phyloP scores from a whole-genome alignment of 1,140 invertebrate genomes.

The Hycleus phaleratus region DNA sequence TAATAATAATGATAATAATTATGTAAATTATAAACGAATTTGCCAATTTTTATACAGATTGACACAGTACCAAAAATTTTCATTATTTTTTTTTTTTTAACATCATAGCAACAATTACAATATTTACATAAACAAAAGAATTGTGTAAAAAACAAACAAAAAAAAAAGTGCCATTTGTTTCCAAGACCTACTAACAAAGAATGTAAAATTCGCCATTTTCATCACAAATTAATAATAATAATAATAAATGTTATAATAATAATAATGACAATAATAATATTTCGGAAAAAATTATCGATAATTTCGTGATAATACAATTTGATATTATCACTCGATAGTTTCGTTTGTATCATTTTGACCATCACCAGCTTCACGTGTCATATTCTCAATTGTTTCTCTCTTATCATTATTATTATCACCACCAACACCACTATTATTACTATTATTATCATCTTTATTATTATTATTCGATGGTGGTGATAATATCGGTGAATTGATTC shows the following conservation, averaged over 20 bases:
- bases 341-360: conserved; percentile 46
- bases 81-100: conserved; percentile 5
- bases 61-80: conserved; percentile 24
- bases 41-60: conserved; percentile 31
- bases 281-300: neutral
- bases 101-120: conserved; percentile 23
- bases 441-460: neutral
- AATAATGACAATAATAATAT: neutral
- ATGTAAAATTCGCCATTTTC: too few species aligned
- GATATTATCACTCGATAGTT: conserved; percentile 29
- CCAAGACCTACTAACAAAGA: too few species aligned
- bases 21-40: conserved; percentile 31
- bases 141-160: neutral
- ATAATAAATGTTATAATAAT: too few species aligned
- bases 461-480: conserved; percentile 18
- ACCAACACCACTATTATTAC: conserved; percentile 18
- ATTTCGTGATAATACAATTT: conserved; percentile 2
- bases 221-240: too few species aligned
- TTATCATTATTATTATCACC: conserved; percentile 18
- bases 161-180: too few species aligned
- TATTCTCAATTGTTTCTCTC: conserved; percentile 43
- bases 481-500: conserved; percentile 5
- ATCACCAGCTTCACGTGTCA: conserved; percentile 52
- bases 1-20: conserved; percentile 20
- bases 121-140: conserved; percentile 27